Conservation (phyloP, 2,888 invertebrate species). For the Venustoraphidia nigricollis region DNA sequence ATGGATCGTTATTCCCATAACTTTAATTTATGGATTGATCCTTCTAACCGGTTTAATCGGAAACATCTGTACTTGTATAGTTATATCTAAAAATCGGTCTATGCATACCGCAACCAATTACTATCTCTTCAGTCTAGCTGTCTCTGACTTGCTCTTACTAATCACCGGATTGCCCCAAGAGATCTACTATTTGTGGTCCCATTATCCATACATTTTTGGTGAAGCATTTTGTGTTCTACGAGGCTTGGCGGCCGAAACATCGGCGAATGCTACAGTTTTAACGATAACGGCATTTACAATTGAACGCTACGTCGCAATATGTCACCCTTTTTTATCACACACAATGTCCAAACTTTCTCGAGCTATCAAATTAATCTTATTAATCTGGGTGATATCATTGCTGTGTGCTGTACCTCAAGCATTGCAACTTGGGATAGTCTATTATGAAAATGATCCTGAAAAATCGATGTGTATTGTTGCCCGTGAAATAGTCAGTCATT, state of each 20-base stretch:
- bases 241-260: conserved; percentile 64
- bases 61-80: conserved; percentile 71
- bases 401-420: conserved; percentile 55
- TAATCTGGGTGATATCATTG: conserved; percentile 66
- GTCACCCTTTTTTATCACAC: conserved; percentile 53
- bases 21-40: conserved; percentile 55
- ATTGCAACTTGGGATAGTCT: conserved; percentile 28
- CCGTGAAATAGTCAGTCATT: conserved; percentile 41
- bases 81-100: conserved; percentile 70
- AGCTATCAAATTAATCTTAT: conserved; percentile 61
- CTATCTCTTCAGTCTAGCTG: conserved; percentile 71
- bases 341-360: conserved; percentile 78
- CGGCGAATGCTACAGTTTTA: conserved; percentile 59
- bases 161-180: conserved; percentile 71
- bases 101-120: conserved; percentile 75
- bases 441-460: conserved; percentile 12
- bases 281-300: conserved; percentile 76
- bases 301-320: conserved; percentile 46
- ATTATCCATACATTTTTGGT: conserved; percentile 64
- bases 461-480: conserved; percentile 30
- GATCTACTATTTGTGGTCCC: conserved; percentile 62
- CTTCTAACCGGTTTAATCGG: conserved; percentile 68
- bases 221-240: conserved; percentile 62
- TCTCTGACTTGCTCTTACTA: conserved; percentile 68
- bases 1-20: conserved; percentile 54